Base-by-base conservation (phyloP, 2,888 invertebrate species). In the Drosophila infuscata region DNA sequence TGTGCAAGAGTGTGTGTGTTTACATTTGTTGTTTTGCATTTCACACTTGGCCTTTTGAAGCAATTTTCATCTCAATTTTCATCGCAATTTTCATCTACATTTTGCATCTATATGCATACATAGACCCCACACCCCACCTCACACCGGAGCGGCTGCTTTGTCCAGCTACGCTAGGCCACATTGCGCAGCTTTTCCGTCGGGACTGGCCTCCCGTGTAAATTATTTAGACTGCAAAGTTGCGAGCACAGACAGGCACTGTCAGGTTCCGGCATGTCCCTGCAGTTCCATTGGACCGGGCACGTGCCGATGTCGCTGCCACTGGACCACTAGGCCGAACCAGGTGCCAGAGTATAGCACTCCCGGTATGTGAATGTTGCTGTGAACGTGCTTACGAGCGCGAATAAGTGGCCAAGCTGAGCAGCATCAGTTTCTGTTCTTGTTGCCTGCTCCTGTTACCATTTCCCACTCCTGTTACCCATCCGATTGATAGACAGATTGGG, bases 321-420 rank as follows among this genome's bases (percentile, higher is more conserved):
- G 30, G 12, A 46, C 46, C 59, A 41, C 48, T 43, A 48, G 51
- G 35, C 17, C n/a, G 35, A n/a, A 20, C 51, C 49, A 61, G 67
- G 60, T 71, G 71, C 76, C 41, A 51, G 41, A 41, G n/a, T 32
- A 30, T 38, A 29, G 48, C 25, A 35, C 38, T 35, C 53, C 11
- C 5, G 8, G 62, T 30, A 36, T 46, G 15, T 15, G 25, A 46
- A 46, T 62, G 68, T 25, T 20, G 54, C 51, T 46, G 58, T 63
- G 56, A 35, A 51, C 70, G 66, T 74, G 78, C 69, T 77, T 69
- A 74, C 57, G 74, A 69, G 68, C 74, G 77, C 77, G 66, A 77
- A 63, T 69, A 63, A 61, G 62, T 59, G 51, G 61, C 76, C 58
- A 60, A 57, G 36, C 38, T 38, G 38, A 43, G 53, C 43, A 38